Evolutionary conservation across 2,113 vertebrate species (phyloP), one percentile per base, ranked within the genome.

Genomic region (Amphiprion percula): DNA sequence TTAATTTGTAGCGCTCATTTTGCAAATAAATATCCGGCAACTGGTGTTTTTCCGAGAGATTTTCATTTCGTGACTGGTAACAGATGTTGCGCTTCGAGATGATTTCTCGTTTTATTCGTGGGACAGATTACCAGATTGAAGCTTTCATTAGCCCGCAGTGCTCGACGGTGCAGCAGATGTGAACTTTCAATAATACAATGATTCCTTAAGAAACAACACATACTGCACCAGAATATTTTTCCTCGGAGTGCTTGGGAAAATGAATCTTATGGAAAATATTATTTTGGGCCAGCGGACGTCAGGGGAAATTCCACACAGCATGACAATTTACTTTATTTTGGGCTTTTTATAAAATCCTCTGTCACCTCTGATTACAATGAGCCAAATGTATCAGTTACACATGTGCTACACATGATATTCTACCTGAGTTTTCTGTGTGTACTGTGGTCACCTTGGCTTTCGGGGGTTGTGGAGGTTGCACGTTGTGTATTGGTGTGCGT

Each of bases 361-460:
- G 94, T 95, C 93, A 93, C 91, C 90, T 94, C 86, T 91, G 90
- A 95, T 94, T 94, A 95, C 88, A 93, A 87, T 92, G 90, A 93
- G 86, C 64, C 44, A 81, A 83, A 74, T 23, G 87, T 91, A 90
- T 94, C 91, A 86, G 89, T 92, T 92, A 89, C 93, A 94, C 87
- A 90, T 89, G 79, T 81, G 87, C 85, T 74, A 47, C 44, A 37
- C 64, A 46, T 52, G 74, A 84, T 87, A 87, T 86, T 90, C 82
- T 83, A 92, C 86, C 90, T 91, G 85, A 74, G 62, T 56, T 60
- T 64, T 82, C 77, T 88, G 85, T 88, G 81, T 80, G 62, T 73
- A 2, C 39, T 79, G 87, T 52, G 87, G 88, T 59, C 77, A 86
- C 76, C 23, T 60, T 52, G 76, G 76, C 76, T 85, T 64, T 67